Percentiles rank a stretch among this genome's conserved stretches.
phyloP scores from a whole-genome alignment of 1,140 invertebrate genomes.

The Holcopasites calliopsidis region DNA sequence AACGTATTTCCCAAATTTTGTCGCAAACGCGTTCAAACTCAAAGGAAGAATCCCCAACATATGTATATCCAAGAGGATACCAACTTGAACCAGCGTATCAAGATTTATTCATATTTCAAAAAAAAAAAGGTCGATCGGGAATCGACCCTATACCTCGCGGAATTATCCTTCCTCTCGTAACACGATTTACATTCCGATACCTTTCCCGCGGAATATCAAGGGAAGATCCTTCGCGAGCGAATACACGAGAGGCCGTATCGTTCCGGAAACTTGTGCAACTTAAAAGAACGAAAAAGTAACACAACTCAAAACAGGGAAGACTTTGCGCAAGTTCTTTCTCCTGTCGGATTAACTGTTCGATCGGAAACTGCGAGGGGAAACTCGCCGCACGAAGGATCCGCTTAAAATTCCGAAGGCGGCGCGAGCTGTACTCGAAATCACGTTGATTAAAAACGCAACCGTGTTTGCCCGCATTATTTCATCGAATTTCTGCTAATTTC shows the following conservation, averaged over 20 bases:
- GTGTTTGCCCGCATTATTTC: background rate
- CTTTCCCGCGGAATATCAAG: background rate
- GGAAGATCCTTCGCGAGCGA: constrained; percentile 10
- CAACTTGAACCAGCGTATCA: background rate
- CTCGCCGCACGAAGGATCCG: background rate
- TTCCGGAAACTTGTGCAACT: constrained; percentile 31
- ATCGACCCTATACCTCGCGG: background rate
- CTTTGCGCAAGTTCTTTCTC: constrained; percentile 10
- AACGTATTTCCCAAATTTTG: background rate
- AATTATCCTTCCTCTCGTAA: background rate
- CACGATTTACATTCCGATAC: background rate
- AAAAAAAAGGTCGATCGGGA: background rate
- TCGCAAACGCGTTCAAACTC: background rate
- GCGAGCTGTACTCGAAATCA: background rate
- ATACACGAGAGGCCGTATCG: background rate
- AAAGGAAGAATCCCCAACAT: background rate
- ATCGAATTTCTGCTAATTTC: background rate
- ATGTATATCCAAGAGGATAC: no score
- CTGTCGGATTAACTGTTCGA: constrained; percentile 43
- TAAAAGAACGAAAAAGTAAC: constrained; percentile 28
- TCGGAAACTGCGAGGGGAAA: constrained; percentile 17
- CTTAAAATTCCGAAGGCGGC: constrained; percentile 25
- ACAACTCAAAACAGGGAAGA: background rate
- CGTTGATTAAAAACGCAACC: background rate
- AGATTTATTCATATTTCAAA: background rate